Evolutionary conservation across 1,140 invertebrate genomes (phyloP).

Genomic region (Microplitis demolitor): DNA sequence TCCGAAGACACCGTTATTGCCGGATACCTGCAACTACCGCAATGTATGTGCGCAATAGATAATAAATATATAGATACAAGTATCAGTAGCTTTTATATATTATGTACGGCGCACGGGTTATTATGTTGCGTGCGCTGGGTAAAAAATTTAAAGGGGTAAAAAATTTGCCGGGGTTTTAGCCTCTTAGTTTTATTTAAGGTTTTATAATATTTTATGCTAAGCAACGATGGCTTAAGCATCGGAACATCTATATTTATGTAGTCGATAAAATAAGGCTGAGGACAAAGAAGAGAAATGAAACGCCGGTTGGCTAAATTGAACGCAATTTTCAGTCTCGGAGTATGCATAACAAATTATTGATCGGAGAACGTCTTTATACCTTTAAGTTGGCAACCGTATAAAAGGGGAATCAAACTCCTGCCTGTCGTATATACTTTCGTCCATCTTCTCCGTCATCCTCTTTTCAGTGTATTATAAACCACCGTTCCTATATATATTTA

Average conservation of each 20-base stretch:
- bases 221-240: conserved; percentile 60
- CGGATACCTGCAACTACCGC: too few species aligned
- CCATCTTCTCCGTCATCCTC: not conserved
- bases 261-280: conserved; percentile 2
- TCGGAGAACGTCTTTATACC: conserved; percentile 46
- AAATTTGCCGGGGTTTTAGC: too few species aligned
- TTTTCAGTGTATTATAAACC: not conserved
- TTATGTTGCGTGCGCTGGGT: too few species aligned
- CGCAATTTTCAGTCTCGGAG: conserved; percentile 55
- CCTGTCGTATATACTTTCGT: not conserved
- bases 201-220: conserved; percentile 43
- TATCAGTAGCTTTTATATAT: too few species aligned
- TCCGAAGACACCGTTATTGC: too few species aligned
- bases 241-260: conserved; percentile 59
- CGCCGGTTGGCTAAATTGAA: conserved; percentile 47
- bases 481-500: too few species aligned
- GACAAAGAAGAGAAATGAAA: conserved; percentile 28
- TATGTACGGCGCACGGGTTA: too few species aligned
- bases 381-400: conserved; percentile 21
- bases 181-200: too few species aligned
- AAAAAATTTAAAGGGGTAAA: too few species aligned
- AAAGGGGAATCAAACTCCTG: not conserved
- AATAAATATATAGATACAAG: too few species aligned
- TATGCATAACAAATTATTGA: conserved; percentile 58
- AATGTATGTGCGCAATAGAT: too few species aligned